Base-by-base conservation (phyloP, 2,797 vertebrate genomes). In the Myotis daubentonii region DNA sequence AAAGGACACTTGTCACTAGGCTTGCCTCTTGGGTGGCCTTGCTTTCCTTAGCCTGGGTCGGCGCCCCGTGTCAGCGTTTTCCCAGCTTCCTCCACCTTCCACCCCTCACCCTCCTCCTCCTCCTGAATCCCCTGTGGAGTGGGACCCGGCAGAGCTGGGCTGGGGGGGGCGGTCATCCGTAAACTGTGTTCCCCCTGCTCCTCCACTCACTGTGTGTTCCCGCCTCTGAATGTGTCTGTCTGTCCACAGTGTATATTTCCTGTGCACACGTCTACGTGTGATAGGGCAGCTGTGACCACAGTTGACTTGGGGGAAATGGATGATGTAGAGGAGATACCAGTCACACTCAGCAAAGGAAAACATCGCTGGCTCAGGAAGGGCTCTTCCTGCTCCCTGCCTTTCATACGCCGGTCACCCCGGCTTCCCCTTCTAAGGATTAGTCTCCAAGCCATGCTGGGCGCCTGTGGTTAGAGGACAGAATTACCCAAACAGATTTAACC, bases 401-500 rank as follows among this genome's bases (percentile, higher is more conserved):
- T 3, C 30, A 12, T 55, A 8, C 36, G n/a, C 16, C 8, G 41
- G 57, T 62, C 23, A 44, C 30, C 62, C 36, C 60, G 71, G 3
- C 6, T 38, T 44, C 66, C 16, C 7, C 23, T 74, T 89, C 38
- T n/a, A 79, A 72, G 75, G 20, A 36, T 30, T 66, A 33, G 12
- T 75, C 5, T 80, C 10, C 70, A 33, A 75, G 12, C 38, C 47
- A n/a, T 30, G 36, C 12, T 57, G 71, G 76, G 38, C 86, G 13
- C 55, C 20, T n/a, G 30, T 47, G 66, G n/a, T 80, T 55, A 72
- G 19, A 60, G 28, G 60, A 87, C 20, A 85, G 68, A 85, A 74
- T 2, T 91, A 19, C 44, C 81, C 41, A 93, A 53, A 83, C 20
- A 88, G 68, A 92, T 62, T 66, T 51, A 55, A 96, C 75, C 36